Evolutionary conservation across 2,797 vertebrate genomes (phyloP).

Genomic region (Ara ararauna): DNA sequence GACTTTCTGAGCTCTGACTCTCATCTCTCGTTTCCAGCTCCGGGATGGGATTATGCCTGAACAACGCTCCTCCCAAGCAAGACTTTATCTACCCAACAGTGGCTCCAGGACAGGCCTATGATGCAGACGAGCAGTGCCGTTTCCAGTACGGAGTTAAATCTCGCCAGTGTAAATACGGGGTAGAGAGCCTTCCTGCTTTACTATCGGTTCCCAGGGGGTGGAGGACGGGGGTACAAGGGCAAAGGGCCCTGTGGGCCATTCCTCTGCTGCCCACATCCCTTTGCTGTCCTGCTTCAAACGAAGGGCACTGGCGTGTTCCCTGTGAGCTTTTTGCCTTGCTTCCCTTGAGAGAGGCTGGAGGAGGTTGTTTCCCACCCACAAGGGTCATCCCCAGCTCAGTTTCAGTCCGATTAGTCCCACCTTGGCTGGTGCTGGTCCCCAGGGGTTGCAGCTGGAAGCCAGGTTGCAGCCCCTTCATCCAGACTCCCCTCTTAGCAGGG

Average conservation of each 20-base stretch:
- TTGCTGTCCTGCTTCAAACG: background rate
- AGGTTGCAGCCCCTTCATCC: background rate
- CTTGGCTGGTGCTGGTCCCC: background rate
- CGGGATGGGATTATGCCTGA: constrained; percentile 93
- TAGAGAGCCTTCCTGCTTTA: constrained; percentile 89
- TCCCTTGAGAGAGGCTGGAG: background rate
- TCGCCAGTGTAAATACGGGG: constrained; percentile 99
- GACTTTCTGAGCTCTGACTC: background rate
- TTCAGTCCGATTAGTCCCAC: background rate
- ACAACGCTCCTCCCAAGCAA: constrained; percentile 93
- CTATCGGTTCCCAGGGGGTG: constrained; percentile 73
- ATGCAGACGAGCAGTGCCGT: constrained; percentile 96
- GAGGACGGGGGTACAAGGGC: background rate
- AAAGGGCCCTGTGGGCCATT: background rate
- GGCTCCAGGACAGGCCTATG: constrained; percentile 94
- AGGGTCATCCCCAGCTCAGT: background rate
- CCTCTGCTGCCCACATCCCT: background rate
- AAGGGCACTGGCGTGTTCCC: background rate
- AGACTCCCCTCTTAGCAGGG: background rate
- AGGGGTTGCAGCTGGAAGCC: background rate
- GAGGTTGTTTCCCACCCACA: rapidly evolving
- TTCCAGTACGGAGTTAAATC: constrained; percentile 98
- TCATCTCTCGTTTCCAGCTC: constrained; percentile 80
- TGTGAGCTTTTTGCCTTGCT: background rate
- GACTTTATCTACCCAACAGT: constrained; percentile 97